Conservation (phyloP, 2,888 invertebrate species). For the Chaitophorus viminalis region DNA sequence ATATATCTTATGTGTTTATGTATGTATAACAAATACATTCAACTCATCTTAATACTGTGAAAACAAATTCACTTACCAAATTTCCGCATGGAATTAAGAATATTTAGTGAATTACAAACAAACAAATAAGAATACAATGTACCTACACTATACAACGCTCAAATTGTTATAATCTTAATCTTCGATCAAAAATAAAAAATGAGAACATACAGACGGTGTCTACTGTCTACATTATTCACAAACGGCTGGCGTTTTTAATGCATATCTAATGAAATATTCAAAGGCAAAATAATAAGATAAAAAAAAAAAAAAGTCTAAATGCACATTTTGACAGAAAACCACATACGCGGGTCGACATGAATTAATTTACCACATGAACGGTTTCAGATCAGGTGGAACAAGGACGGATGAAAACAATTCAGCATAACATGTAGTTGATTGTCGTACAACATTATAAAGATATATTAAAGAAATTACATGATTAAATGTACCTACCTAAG, state of each 20-base stretch:
- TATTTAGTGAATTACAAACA: background rate
- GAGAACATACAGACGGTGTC: background rate
- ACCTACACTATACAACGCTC: background rate
- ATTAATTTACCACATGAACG: constrained; percentile 45
- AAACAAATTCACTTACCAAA: background rate
- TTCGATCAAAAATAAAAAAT: background rate
- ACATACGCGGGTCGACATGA: background rate
- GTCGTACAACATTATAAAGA: background rate
- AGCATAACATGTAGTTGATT: background rate
- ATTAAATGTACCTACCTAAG: too few relatives aligned
- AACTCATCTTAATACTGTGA: background rate
- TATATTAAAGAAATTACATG: background rate
- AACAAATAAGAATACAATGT: background rate
- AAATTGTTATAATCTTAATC: background rate
- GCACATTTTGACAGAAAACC: constrained; percentile 23
- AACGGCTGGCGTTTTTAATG: constrained; percentile 10
- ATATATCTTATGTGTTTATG: too few relatives aligned
- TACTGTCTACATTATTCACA: constrained; percentile 9
- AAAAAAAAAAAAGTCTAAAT: constrained; percentile 1
- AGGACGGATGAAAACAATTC: background rate
- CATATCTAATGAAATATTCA: constrained; percentile 34
- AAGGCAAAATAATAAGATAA: constrained; percentile 19
- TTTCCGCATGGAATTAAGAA: background rate
- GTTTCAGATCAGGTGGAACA: constrained; percentile 13
- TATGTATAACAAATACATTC: too few relatives aligned